Percentiles rank a stretch among this genome's conserved stretches.
Evolutionary conservation across 2,113 vertebrate species (phyloP).

Genomic region (Festucalex cinctus): DNA sequence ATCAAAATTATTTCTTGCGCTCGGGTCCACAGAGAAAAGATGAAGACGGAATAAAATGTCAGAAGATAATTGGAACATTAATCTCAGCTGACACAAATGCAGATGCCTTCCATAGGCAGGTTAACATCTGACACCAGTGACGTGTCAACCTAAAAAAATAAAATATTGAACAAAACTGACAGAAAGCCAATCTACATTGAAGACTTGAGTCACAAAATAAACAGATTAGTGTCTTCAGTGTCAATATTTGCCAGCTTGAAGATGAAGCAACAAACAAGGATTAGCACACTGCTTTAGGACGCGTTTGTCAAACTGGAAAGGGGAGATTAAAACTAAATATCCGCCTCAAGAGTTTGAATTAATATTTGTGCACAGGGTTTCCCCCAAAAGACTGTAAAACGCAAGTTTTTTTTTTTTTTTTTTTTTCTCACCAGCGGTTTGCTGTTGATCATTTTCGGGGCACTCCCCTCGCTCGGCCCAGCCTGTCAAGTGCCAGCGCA

Average conservation of each 20-base stretch:
- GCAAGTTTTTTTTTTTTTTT: no score
- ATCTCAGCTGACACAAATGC: background rate
- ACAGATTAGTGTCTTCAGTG: slow-evolving; percentile 7
- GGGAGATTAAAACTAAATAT: slow-evolving; percentile 12
- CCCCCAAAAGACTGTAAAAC: background rate
- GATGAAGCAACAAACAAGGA: slow-evolving; percentile 9
- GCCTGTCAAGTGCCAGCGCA: slow-evolving; percentile 31
- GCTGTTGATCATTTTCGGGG: slow-evolving; percentile 40
- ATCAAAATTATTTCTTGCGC: slow-evolving; percentile 7
- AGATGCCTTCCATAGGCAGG: background rate
- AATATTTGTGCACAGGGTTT: background rate
- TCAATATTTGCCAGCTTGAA: slow-evolving; percentile 21
- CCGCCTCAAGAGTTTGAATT: background rate
- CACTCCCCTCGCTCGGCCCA: slow-evolving; percentile 38
- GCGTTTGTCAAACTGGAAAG: slow-evolving; percentile 12
- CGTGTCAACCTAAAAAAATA: slow-evolving; percentile 4
- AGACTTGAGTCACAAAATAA: slow-evolving; percentile 6
- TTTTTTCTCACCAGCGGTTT: slow-evolving; percentile 10
- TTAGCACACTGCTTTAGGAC: slow-evolving; percentile 1
- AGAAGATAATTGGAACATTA: background rate
- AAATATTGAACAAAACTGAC: background rate
- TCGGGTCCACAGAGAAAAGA: background rate
- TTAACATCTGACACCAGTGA: background rate
- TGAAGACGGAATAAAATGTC: slow-evolving; percentile 10
- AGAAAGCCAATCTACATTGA: slow-evolving; percentile 17